Evolutionary conservation across 2,888 invertebrate species (phyloP).

Genomic region (Conistra vaccinii): DNA sequence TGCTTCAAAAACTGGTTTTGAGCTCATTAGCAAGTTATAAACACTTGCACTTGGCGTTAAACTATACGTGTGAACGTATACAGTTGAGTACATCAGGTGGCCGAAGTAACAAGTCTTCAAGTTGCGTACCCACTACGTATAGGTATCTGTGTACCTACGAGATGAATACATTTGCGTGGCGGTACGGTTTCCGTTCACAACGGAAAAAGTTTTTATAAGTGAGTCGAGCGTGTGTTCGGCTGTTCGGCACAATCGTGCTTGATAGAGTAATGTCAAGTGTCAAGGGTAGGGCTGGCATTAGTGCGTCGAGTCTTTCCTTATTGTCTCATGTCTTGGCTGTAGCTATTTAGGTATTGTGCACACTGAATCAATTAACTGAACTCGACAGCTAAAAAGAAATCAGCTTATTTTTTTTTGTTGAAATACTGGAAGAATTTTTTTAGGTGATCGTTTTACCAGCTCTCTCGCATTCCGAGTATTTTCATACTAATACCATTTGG

Average conservation of each 20-base stretch:
- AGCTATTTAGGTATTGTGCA: conserved; percentile 8
- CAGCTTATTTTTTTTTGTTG: not conserved
- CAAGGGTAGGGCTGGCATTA: conserved; percentile 74
- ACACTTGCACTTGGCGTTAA: conserved; percentile 58
- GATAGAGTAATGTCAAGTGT: conserved; percentile 77
- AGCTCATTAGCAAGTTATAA: conserved; percentile 62
- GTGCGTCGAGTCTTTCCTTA: conserved; percentile 56
- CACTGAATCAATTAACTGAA: conserved; percentile 1
- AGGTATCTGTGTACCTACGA: conserved; percentile 29
- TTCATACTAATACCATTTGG: conserved; percentile 42
- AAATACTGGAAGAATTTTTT: not conserved
- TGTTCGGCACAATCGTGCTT: conserved; percentile 65
- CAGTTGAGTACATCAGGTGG: conserved; percentile 50
- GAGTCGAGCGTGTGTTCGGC: conserved; percentile 53
- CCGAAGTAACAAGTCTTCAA: conserved; percentile 55
- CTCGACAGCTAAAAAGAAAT: not conserved
- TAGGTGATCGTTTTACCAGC: not conserved
- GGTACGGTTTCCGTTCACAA: conserved; percentile 61
- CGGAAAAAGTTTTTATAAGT: conserved; percentile 61
- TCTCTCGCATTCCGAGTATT: conserved; percentile 24
- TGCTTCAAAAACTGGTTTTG: conserved; percentile 51
- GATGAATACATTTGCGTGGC: conserved; percentile 65
- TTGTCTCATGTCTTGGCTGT: conserved; percentile 24
- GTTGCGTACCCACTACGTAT: conserved; percentile 21
- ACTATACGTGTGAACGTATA: conserved; percentile 48